These are phyloP conservation scores for Hippopotamus amphibius DNA, from an alignment of 2,113 vertebrate species.

Conservation along the genomic window DNA sequence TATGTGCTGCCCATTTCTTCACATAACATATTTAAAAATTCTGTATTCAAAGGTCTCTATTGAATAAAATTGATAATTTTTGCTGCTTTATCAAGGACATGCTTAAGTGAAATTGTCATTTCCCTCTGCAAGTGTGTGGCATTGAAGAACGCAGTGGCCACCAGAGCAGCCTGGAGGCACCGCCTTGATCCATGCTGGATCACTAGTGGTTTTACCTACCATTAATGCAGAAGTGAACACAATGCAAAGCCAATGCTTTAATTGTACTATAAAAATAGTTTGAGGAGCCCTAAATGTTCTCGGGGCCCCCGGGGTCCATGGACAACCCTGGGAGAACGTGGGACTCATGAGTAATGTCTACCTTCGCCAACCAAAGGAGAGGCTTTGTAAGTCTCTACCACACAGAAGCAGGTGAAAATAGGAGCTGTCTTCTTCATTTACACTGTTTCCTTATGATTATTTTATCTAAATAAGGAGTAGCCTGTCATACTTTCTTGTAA, in stretches of 20 bases:
- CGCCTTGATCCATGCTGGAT: accelerated
- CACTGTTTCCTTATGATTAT: background rate
- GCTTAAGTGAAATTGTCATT: background rate
- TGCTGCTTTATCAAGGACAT: background rate
- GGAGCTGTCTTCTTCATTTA: conserved; percentile 52
- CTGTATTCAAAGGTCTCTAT: background rate
- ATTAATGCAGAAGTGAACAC: no score
- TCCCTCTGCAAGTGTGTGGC: accelerated
- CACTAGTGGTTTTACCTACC: background rate
- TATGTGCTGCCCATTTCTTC: background rate
- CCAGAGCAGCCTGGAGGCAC: background rate
- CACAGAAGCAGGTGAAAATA: conserved; percentile 16
- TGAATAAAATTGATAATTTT: background rate
- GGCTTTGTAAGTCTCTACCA: background rate
- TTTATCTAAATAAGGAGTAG: conserved; percentile 74
- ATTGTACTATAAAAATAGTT: background rate
- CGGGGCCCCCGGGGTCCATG: background rate
- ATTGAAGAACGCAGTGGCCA: accelerated
- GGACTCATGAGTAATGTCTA: background rate
- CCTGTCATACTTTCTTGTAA: conserved; percentile 43
- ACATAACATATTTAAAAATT: background rate
- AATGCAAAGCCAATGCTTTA: background rate
- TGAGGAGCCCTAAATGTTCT: background rate
- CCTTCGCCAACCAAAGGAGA: background rate
- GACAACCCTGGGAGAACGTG: accelerated